Evolutionary conservation across 1,140 invertebrate species (phyloP).

Genomic region (Tribolium madens): DNA sequence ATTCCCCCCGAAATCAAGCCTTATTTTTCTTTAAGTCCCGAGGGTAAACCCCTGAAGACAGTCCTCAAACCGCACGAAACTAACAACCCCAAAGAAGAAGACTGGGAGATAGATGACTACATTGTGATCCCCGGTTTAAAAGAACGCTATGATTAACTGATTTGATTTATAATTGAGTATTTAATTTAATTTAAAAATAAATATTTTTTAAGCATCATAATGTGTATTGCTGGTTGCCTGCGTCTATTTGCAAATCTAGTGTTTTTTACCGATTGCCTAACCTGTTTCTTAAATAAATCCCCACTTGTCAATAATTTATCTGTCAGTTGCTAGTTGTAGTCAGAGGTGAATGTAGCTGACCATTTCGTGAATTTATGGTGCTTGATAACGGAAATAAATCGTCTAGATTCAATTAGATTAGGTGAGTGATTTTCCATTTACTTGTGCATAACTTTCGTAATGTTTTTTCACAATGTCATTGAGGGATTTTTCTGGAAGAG

Average conservation of each 20-base stretch:
- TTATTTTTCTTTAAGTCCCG: constrained; percentile 72
- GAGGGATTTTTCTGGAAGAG: background rate
- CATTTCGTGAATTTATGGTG: background rate
- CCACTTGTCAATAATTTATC: constrained; percentile 32
- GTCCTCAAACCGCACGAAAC: constrained; percentile 65
- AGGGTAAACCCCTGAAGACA: constrained; percentile 72
- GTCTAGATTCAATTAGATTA: background rate
- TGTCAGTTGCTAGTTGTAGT: constrained; percentile 19
- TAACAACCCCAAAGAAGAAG: constrained; percentile 62
- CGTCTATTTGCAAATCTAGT: background rate
- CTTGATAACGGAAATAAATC: background rate
- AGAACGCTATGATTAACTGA: constrained; percentile 41
- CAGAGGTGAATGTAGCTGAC: background rate
- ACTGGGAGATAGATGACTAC: constrained; percentile 72
- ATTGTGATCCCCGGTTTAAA: constrained; percentile 65
- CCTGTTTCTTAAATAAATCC: constrained; percentile 6
- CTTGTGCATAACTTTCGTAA: background rate
- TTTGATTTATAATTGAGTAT: too few relatives aligned
- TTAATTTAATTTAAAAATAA: background rate
- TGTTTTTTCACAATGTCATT: background rate
- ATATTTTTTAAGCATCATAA: background rate
- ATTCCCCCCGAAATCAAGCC: constrained; percentile 69
- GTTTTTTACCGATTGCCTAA: background rate
- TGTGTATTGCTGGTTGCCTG: constrained; percentile 9
- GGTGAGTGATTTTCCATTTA: background rate